Evolutionary conservation across 2,888 invertebrate species (phyloP).

Genomic region (Lithophane leautieri): DNA sequence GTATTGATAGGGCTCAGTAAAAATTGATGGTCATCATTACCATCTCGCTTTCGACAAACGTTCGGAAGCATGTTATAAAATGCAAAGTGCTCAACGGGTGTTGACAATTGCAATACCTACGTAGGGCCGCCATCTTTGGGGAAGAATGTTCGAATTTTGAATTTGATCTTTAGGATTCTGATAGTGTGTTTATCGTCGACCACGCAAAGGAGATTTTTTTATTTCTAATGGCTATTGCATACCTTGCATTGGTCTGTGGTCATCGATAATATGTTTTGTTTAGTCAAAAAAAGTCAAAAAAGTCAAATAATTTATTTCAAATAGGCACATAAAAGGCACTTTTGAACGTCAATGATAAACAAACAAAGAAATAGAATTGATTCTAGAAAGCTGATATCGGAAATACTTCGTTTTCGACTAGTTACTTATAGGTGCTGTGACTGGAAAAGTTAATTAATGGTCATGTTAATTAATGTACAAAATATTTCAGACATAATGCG

Average conservation of each 20-base stretch:
- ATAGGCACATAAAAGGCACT: too few relatives aligned
- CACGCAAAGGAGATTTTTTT: background rate
- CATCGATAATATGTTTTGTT: background rate
- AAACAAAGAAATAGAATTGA: too few relatives aligned
- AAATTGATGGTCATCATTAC: slow-evolving; percentile 84
- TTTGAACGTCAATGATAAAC: too few relatives aligned
- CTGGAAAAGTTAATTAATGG: background rate
- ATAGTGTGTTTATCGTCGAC: background rate
- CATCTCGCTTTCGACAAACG: slow-evolving; percentile 79
- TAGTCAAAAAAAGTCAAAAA: too few relatives aligned
- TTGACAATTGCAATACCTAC: slow-evolving; percentile 86
- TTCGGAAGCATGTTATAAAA: slow-evolving; percentile 81
- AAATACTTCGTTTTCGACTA: too few relatives aligned
- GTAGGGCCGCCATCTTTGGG: slow-evolving; percentile 62
- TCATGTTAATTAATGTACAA: too few relatives aligned
- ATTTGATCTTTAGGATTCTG: background rate
- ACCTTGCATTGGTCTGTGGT: background rate
- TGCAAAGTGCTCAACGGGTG: slow-evolving; percentile 85
- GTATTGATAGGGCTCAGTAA: slow-evolving; percentile 70
- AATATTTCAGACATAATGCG: too few relatives aligned
- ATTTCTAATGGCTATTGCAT: background rate
- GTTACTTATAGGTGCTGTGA: background rate
- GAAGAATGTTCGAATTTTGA: slow-evolving; percentile 28
- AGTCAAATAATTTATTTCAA: too few relatives aligned
- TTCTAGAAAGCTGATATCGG: too few relatives aligned